A percentile compares a stretch with the other conserved stretches of the same genome.
Evolutionary conservation across 2,797 vertebrate genomes (phyloP).

Genomic region (Eulemur albifrons): DNA sequence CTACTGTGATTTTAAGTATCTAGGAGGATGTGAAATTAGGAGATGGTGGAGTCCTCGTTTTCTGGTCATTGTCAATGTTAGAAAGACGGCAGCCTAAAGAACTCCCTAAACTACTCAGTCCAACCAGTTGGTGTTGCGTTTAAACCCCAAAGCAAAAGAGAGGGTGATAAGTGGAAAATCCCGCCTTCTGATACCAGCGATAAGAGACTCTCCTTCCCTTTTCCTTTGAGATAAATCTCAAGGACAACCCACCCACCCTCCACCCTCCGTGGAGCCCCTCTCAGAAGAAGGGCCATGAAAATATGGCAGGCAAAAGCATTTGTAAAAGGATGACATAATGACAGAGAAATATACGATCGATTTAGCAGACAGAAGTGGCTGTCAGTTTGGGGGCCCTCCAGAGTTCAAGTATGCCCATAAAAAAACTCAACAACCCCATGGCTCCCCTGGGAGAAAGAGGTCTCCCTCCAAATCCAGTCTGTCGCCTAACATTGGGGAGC

Average conservation of each 20-base stretch:
- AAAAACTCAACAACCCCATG: constrained; percentile 8
- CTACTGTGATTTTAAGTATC: not conserved
- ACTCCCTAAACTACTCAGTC: not conserved
- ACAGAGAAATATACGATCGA: constrained; percentile 45
- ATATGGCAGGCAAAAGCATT: constrained; percentile 3
- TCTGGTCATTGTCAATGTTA: constrained; percentile 29
- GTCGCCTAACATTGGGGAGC: not conserved
- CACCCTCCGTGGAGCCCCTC: not conserved
- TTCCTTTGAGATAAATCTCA: constrained; percentile 15
- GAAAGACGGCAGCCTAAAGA: not conserved
- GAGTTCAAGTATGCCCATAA: constrained; percentile 60
- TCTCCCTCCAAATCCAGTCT: constrained; percentile 57
- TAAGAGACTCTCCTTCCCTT: constrained; percentile 12
- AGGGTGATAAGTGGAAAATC: constrained; percentile 29
- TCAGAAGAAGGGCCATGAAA: constrained; percentile 43
- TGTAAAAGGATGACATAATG: constrained; percentile 23
- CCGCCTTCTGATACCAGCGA: constrained; percentile 18
- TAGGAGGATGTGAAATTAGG: not conserved
- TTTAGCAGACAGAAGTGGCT: constrained; percentile 44
- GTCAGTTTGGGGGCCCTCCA: constrained; percentile 50
- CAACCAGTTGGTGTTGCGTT: not conserved
- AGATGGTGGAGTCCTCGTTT: not conserved
- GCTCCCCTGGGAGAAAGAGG: constrained; percentile 46
- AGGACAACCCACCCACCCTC: not conserved
- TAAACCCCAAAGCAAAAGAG: not conserved